These are phyloP conservation scores for Melikaiella ostensackeni DNA, from an alignment of 2,888 invertebrate genomes.

Conservation along the genomic window DNA sequence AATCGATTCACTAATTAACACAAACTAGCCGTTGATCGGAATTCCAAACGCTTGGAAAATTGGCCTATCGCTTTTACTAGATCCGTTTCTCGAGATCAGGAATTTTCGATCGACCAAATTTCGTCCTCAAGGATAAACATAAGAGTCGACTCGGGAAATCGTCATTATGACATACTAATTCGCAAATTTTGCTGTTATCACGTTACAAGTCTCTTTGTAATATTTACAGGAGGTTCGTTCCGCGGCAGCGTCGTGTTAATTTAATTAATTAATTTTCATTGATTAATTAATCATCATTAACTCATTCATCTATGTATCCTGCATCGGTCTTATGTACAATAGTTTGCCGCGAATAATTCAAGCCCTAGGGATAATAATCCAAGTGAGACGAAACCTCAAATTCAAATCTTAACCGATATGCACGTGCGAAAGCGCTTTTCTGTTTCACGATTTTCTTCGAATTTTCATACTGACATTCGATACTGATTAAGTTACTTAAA, in stretches of 20 bases:
- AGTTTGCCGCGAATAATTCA: constrained; percentile 26
- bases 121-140: constrained; percentile 1
- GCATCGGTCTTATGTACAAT: constrained; percentile 43
- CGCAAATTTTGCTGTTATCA: constrained; percentile 32
- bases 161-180: constrained; percentile 38
- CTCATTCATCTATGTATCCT: constrained; percentile 32
- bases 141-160: constrained; percentile 5
- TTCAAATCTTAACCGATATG: constrained; percentile 42
- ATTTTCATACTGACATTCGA: constrained; percentile 70
- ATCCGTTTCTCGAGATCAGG: neutral
- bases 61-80: neutral
- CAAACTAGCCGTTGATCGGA: constrained; percentile 59
- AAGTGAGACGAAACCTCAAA: constrained; percentile 30
- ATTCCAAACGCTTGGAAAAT: constrained; percentile 40
- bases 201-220: constrained; percentile 23
- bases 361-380: constrained; percentile 27
- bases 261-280: constrained; percentile 24
- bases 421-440: constrained; percentile 40
- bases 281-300: neutral
- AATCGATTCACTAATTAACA: constrained; percentile 57
- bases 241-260: constrained; percentile 40
- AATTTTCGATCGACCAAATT: constrained; percentile 22
- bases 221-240: constrained; percentile 30
- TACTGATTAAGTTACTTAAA: constrained; percentile 72
- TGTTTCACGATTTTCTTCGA: constrained; percentile 22